phyloP scores from a whole-genome alignment of 1,140 invertebrate species.

The Dendrolimus punctatus region DNA sequence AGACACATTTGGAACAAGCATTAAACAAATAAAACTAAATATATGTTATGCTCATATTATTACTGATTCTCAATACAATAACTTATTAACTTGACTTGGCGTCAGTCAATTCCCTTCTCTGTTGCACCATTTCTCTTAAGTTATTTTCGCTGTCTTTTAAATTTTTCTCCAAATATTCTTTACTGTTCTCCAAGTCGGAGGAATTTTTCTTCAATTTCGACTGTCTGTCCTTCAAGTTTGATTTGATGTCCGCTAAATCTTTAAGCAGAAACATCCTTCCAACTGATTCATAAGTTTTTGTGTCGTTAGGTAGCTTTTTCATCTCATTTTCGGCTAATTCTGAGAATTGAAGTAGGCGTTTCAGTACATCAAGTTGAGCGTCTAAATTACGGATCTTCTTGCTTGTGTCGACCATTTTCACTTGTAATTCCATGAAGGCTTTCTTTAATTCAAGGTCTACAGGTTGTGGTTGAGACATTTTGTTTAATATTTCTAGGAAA shows the following conservation, averaged over 20 bases:
- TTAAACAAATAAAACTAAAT: no score
- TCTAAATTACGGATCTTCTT: conserved; percentile 87
- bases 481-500: no score
- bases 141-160: conserved; percentile 90
- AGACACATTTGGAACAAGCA: no score
- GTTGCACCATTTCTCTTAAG: conserved; percentile 87
- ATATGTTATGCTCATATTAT: no score
- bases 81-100: conserved; percentile 18
- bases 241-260: conserved; percentile 76
- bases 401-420: conserved; percentile 85
- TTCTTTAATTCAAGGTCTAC: conserved; percentile 75
- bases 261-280: conserved; percentile 89
- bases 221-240: conserved; percentile 77
- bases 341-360: conserved; percentile 78
- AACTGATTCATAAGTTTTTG: conserved; percentile 84
- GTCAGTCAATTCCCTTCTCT: conserved; percentile 72
- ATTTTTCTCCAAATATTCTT: conserved; percentile 82
- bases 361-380: conserved; percentile 83
- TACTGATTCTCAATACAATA: no score
- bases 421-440: conserved; percentile 88
- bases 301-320: conserved; percentile 71
- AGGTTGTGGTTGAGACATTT: conserved; percentile 23
- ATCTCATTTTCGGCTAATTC: conserved; percentile 79
- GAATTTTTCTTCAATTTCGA: conserved; percentile 79
- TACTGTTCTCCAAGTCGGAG: conserved; percentile 81